Base-by-base conservation (phyloP, 37 sponge, comb jelly and placozoan species). In the Trichoplax adhaerens region DNA sequence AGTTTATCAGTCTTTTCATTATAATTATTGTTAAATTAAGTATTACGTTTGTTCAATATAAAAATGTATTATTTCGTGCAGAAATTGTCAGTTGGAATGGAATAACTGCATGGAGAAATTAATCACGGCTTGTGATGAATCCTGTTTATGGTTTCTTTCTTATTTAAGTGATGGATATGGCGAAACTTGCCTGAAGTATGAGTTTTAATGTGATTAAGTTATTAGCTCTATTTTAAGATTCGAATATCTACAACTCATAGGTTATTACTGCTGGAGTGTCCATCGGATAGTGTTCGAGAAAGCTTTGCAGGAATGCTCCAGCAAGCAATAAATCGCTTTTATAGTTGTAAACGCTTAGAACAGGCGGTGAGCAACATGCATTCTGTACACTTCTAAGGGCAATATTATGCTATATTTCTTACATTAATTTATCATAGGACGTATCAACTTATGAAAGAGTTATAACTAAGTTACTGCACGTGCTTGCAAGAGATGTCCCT, bases 191-290 rank as follows among this genome's bases (percentile, higher is more conserved):
- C 79, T 91, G 71, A 81, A 77, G 88, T 88, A 73, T 29, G 2
- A 4, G 57, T 8, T 5, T 0, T 4, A 54, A 47, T 70, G 0
- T 68, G 58, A 61, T 53, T 76, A 12, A 66, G 55, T 48, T 55
- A 54, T 12, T 66, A 58, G 52, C 68, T 54, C 3, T 10, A 52
- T 1, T 5, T 54, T 1, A 64, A 73, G 61, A 60, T 73, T 52
- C 50, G 74, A 73, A 51, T 4, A n/a, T n/a, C 2, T 49, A 69
- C 58, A 1, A 49, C 69, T 56, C 62, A 5, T 72, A 82, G 85
- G 56, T 83, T 85, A 12, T 79, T 82, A 29, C 81, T 85, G 3
- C 77, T 89, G 52, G 89, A 88, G 64, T 85, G 82, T 54, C 76
- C 85, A 0, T 77, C 54, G 53, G 82, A 79, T 68, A 85, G 85